These are phyloP conservation scores for Bombus fervidus DNA, from an alignment of 1,140 invertebrate genomes.

Conservation along the genomic window DNA sequence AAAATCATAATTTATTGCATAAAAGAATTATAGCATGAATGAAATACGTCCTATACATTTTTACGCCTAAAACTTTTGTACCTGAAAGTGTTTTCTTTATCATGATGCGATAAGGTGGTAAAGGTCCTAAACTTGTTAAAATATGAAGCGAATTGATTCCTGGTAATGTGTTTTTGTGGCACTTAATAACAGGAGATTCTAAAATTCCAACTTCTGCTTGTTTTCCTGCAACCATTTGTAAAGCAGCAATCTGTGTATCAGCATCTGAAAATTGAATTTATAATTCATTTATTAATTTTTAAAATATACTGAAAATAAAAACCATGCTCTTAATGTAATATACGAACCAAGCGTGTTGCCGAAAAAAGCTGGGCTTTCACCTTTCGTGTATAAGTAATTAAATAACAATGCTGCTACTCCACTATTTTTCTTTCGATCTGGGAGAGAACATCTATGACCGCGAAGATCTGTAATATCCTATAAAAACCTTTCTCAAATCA, in stretches of 20 bases:
- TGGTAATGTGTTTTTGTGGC: conserved; percentile 77
- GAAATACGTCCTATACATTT: conserved; percentile 4
- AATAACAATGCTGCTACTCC: conserved; percentile 72
- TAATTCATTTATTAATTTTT: background rate
- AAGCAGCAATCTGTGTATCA: conserved; percentile 81
- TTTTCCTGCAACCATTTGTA: conserved; percentile 83
- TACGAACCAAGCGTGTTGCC: conserved; percentile 80
- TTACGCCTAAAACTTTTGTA: conserved; percentile 58
- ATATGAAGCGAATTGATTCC: conserved; percentile 80
- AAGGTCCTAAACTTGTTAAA: conserved; percentile 82
- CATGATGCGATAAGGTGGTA: conserved; percentile 83
- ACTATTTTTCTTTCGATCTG: conserved; percentile 56
- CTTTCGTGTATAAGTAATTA: conserved; percentile 77
- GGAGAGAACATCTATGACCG: conserved; percentile 80
- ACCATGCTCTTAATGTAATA: background rate
- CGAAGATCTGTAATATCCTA: conserved; percentile 81
- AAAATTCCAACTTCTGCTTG: conserved; percentile 83
- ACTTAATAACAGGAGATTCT: conserved; percentile 81
- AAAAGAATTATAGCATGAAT: conserved; percentile 8
- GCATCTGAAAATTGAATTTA: conserved; percentile 71
- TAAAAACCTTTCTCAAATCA: conserved; percentile 43
- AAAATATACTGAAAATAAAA: background rate
- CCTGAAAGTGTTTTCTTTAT: conserved; percentile 80
- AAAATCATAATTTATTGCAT: background rate
- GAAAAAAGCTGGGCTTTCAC: conserved; percentile 83